Base-by-base conservation (phyloP, 2,888 invertebrate genomes). In the Cantharis rustica region DNA sequence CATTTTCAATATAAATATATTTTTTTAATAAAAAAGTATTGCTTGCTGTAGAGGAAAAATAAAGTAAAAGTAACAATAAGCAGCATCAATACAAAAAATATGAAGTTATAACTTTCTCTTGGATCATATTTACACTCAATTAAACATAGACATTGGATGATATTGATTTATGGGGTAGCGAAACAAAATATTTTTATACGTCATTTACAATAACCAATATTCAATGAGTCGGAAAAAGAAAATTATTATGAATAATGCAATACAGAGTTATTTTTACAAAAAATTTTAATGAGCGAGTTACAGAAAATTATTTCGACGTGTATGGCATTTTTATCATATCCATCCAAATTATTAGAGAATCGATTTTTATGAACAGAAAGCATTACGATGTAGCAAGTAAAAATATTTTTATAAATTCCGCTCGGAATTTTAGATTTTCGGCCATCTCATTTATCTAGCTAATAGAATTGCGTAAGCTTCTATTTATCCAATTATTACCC, bases 91-190 rank as follows among this genome's bases (percentile, higher is more conserved):
- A 66, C 66, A 23, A 68, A n/a, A 31, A 72, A 72, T 72, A 72
- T 31, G 66, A 72, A 66, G 72, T 72, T 72, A 47, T 64, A 72
- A 23, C 31, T 61, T 72, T 64, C 66, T 66, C 13, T 72, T 72
- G 64, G 72, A 72, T 66, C 72, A 66, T 66, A 72, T 47, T 72
- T 72, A 64, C 66, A 72, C 66, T 72, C 72, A 72, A 47, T 66
- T 68, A 31, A n/a, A 72, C 72, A 72, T 66, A 61, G 66, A 68
- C 72, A 72, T 66, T 47, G 72, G n/a, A 72, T 17, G 66, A 20
- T 66, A 66, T 72, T 72, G 72, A 72, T 72, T 66, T 47, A 66
- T 13, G 66, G 16, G 72, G 61, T 16, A 16, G n/a, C 16, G n/a
- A 68, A 72, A 66, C 16, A 68, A 61, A 23, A 66, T 66, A 66